Base-by-base conservation (phyloP, 92 coral and sea anemone species). In the Parazoanthus darwini region DNA sequence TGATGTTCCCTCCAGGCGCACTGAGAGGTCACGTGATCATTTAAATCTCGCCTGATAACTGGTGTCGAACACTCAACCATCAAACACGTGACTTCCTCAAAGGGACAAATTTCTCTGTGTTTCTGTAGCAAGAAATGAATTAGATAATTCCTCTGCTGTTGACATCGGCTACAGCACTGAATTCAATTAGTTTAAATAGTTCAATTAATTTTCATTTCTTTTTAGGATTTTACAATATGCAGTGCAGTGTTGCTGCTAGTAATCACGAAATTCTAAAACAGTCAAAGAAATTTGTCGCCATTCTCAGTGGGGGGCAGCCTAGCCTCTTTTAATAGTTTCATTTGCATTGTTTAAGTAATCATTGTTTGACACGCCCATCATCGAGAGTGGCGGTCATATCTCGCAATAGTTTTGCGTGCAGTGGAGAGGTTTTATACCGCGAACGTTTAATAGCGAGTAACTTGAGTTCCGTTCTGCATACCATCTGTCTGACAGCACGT, bases 181-280 rank as follows among this genome's bases (percentile, higher is more conserved):
- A 38, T 38, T 38, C 3, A 38, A 38, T 79, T 79, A 33, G 36
- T 56, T 29, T 56, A 35, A 80, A 58, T 35, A 18, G 16, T 14
- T 56, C 18, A 29, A 54, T 56, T 36, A 36, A 33, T 1, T 33
- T 36, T 73, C n/a, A 63, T 63, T 63, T 11, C 43, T 33, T 73
- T 33, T 73, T 16, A 73, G 1, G 42, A 7, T 2, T 73, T 25
- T 25, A 29, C 38, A 14, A 33, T 73, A 11, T 44, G 29, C 42
- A 36, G 37, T 16, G 5, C 58, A 71, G 73, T 35, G 20, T 79
- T 50, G 68, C 9, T 51, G 10, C 26, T 56, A 46, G 50, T 29
- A 36, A 68, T 80, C 85, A 80, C 85, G 72, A 80, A 58, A 80
- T 10, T 35, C 72, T 54, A 80, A 56, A 80, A 25, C 42, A 58